Percentiles rank a stretch among this genome's conserved stretches.
These are phyloP conservation scores for Mellilla xanthometata DNA, from an alignment of 2,888 invertebrate species.

Conservation along the genomic window DNA sequence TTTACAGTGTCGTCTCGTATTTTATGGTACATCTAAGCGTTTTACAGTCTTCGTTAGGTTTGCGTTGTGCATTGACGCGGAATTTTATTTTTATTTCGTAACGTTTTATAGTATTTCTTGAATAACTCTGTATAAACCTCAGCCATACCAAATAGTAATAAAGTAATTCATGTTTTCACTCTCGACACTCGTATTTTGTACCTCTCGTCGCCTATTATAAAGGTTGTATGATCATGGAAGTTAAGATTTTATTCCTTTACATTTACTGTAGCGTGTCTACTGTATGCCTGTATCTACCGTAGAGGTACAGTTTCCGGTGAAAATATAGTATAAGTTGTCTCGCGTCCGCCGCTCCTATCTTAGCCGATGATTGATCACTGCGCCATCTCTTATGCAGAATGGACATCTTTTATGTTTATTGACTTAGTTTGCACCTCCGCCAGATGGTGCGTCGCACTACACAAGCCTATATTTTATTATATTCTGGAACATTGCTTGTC, in stretches of 20 bases:
- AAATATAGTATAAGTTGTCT: slow-evolving; percentile 13
- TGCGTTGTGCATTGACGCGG: slow-evolving; percentile 18
- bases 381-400: slow-evolving; percentile 23
- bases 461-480: too few species aligned
- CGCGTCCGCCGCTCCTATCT: slow-evolving; percentile 20
- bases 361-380: slow-evolving; percentile 12
- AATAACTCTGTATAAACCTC: slow-evolving; percentile 81
- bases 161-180: slow-evolving; percentile 29
- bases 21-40: slow-evolving; percentile 29
- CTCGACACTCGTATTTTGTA: slow-evolving; percentile 25
- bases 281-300: slow-evolving; percentile 13
- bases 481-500: too few species aligned
- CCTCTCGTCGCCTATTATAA: slow-evolving; percentile 25
- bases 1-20: slow-evolving; percentile 28
- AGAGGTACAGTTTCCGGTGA: slow-evolving; percentile 23
- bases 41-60: slow-evolving; percentile 23
- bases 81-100: slow-evolving; percentile 28
- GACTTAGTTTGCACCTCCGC: too few species aligned
- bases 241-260: slow-evolving; percentile 22
- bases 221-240: slow-evolving; percentile 31
- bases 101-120: slow-evolving; percentile 34
- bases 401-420: slow-evolving; percentile 9
- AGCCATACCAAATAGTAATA: slow-evolving; percentile 69
- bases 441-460: too few species aligned
- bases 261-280: slow-evolving; percentile 23